Evolutionary conservation across 2,888 invertebrate genomes (phyloP).

Genomic region (Watsonalla binaria): DNA sequence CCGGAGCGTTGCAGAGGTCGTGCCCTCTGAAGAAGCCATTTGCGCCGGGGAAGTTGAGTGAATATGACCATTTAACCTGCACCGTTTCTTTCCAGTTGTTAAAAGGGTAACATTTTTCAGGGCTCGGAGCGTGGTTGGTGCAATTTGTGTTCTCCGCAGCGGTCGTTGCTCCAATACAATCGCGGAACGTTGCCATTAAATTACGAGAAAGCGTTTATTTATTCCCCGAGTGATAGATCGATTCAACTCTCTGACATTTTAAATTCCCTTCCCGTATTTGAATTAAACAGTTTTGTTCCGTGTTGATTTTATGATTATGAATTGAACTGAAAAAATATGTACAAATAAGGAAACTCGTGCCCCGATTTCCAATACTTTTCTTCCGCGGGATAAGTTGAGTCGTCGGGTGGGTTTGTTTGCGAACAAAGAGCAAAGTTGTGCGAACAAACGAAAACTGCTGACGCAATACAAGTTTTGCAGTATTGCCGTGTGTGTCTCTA

Average conservation of each 20-base stretch:
- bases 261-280: conserved; percentile 6
- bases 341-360: conserved; percentile 7
- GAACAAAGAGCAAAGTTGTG: conserved; percentile 43
- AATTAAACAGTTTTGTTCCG: not conserved
- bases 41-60: conserved; percentile 46
- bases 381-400: conserved; percentile 35
- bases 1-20: conserved; percentile 4
- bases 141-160: conserved; percentile 45
- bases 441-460: conserved; percentile 49
- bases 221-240: conserved; percentile 43
- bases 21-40: conserved; percentile 29
- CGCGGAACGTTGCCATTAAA: conserved; percentile 47
- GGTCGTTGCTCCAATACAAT: conserved; percentile 43
- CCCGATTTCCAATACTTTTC: conserved; percentile 32
- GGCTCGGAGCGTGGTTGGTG: conserved; percentile 35
- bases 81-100: conserved; percentile 40
- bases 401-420: conserved; percentile 40
- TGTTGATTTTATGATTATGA: not conserved
- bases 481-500: conserved; percentile 27
- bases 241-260: conserved; percentile 34
- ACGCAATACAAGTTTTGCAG: conserved; percentile 44
- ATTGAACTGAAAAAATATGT: not conserved
- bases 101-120: conserved; percentile 59
- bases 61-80: conserved; percentile 58
- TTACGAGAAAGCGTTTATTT: conserved; percentile 54